A percentile compares a stretch with the other conserved stretches of the same genome.
Conservation (phyloP, 2,113 vertebrate species). For the Sphyrna mokarran region DNA sequence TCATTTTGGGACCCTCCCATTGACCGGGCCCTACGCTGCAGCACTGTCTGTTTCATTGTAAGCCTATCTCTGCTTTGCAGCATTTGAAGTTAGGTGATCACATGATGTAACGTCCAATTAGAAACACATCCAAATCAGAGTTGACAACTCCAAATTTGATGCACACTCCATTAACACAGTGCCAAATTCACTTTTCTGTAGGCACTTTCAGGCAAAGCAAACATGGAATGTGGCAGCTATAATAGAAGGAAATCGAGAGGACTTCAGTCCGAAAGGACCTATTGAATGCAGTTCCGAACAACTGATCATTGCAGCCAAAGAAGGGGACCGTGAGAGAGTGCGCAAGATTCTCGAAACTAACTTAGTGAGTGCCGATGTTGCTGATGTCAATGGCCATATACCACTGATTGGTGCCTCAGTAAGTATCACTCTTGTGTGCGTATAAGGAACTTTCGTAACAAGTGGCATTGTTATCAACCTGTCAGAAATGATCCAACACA, state of each 20-base stretch:
- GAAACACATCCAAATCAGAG: background rate
- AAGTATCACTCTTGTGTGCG: constrained; percentile 42
- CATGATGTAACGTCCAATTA: background rate
- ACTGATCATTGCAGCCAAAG: constrained; percentile 60
- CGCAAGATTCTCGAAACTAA: constrained; percentile 49
- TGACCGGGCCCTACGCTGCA: too few species aligned
- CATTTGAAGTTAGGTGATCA: background rate
- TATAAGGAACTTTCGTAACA: background rate
- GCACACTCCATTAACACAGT: constrained; percentile 44
- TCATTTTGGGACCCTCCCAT: too few species aligned
- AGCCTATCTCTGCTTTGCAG: background rate
- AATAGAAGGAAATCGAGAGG: constrained; percentile 51
- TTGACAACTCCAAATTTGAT: background rate
- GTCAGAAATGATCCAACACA: background rate
- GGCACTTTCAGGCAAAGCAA: constrained; percentile 45
- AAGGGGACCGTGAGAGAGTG: constrained; percentile 55
- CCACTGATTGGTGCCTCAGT: constrained; percentile 71
- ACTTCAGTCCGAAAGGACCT: constrained; percentile 61
- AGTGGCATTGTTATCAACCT: background rate
- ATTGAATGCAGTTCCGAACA: constrained; percentile 58
- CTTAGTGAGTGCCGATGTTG: constrained; percentile 60
- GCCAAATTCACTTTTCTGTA: constrained; percentile 19
- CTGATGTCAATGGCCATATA: constrained; percentile 62
- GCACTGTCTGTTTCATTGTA: too few species aligned
- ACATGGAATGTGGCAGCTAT: constrained; percentile 58